These are phyloP conservation scores for Leptoclinus maculatus DNA, from an alignment of 2,797 vertebrate species.

Conservation along the genomic window DNA sequence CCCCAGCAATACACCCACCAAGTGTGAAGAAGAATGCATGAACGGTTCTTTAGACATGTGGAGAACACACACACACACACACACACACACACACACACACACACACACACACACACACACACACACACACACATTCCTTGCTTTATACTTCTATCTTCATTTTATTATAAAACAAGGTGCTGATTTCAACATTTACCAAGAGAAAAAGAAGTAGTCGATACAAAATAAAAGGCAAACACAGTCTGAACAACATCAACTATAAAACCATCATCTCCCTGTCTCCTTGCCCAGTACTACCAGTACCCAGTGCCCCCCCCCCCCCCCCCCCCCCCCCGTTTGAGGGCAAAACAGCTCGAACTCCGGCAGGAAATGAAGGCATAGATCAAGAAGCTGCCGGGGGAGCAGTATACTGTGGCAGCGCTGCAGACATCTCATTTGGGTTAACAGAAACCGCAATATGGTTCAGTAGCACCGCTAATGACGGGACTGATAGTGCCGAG, in stretches of 20 bases:
- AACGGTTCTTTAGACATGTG: not conserved
- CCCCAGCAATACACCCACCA: not conserved
- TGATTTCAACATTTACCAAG: not conserved
- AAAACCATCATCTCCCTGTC: not conserved
- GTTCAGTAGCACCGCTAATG: slow-evolving; percentile 72
- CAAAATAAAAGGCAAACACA: not conserved
- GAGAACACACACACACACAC: not conserved
- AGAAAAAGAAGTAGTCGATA: not conserved
- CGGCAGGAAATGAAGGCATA: slow-evolving; percentile 61
- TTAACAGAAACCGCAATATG: slow-evolving; percentile 68
- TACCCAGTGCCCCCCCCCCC: not conserved
- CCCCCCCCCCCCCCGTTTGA: slow-evolving; percentile 5
- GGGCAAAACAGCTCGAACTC: slow-evolving; percentile 22
- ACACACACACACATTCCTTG: not conserved
- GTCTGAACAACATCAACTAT: not conserved
- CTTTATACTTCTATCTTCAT: not conserved
- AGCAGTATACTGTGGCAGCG: slow-evolving; percentile 19
- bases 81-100: no score
- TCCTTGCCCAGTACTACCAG: not conserved
- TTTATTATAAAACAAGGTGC: no score
- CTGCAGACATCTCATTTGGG: slow-evolving; percentile 70
- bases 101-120: not conserved
- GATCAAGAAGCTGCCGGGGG: slow-evolving; percentile 47
- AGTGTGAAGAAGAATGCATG: not conserved
- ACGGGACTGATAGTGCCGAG: slow-evolving; percentile 67